These are phyloP conservation scores for Drosophila carrolli DNA, from an alignment of 1,140 invertebrate species.

Conservation along the genomic window DNA sequence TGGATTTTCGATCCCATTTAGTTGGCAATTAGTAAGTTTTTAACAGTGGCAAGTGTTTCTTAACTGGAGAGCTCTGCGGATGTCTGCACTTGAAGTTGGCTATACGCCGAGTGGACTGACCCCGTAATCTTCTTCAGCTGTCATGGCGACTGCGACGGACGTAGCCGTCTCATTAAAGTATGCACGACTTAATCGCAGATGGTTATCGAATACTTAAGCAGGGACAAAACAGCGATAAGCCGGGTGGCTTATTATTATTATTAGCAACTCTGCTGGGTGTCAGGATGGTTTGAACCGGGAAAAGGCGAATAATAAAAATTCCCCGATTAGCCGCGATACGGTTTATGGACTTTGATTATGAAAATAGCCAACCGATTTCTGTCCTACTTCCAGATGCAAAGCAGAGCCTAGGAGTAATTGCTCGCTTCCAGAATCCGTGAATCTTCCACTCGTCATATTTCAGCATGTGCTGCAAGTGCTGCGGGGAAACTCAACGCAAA, in stretches of 20 bases:
- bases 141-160: conserved; percentile 28
- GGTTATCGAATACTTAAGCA: conserved; percentile 42
- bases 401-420: conserved; percentile 5
- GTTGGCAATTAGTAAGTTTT: conserved; percentile 24
- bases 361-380: conserved; percentile 12
- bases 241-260: conserved; percentile 13
- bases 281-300: conserved; percentile 12
- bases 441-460: not conserved
- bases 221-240: conserved; percentile 35
- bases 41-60: conserved; percentile 6
- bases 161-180: conserved; percentile 39
- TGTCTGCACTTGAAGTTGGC: conserved; percentile 25
- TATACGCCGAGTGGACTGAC: conserved; percentile 1
- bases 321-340: conserved; percentile 45
- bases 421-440: conserved; percentile 10
- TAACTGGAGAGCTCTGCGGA: conserved; percentile 14
- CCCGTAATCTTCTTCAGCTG: conserved; percentile 24
- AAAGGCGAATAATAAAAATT: conserved; percentile 58
- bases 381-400: conserved; percentile 41
- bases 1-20: conserved; percentile 1
- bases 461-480: conserved; percentile 79
- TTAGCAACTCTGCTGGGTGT: conserved; percentile 36
- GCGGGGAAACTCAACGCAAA: conserved; percentile 77
- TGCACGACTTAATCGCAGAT: conserved; percentile 12
- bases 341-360: conserved; percentile 48